These are phyloP conservation scores for Chironex yamaguchii DNA, from an alignment of 30 jellyfish, hydroid and myxozoan species.

Conservation along the genomic window DNA sequence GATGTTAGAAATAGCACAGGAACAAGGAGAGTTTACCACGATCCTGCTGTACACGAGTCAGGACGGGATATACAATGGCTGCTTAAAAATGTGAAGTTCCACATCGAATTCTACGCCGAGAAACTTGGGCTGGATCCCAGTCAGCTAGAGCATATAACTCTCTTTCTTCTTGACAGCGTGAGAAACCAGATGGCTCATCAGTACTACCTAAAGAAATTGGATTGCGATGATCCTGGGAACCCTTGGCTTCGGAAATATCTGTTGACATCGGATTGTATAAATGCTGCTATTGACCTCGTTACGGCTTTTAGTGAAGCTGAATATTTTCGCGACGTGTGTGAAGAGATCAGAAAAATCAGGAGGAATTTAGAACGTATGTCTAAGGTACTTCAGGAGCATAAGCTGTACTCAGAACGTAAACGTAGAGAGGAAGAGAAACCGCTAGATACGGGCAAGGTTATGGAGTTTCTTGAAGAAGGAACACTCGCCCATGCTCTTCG, in stretches of 20 bases:
- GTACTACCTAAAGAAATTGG: slow-evolving; percentile 3
- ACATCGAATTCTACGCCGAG: slow-evolving; percentile 1
- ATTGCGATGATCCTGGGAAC: slow-evolving; percentile 10
- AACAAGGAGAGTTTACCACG: not conserved
- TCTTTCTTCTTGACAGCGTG: slow-evolving; percentile 3
- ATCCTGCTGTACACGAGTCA: not conserved
- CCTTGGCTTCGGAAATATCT: slow-evolving; percentile 20
- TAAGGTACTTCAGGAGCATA: not conserved
- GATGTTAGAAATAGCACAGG: not conserved
- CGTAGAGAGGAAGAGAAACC: not conserved
- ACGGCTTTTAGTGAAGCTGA: not conserved
- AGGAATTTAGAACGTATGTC: slow-evolving; percentile 5
- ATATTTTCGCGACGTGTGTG: not conserved
- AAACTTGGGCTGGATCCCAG: not conserved
- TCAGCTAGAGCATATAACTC: not conserved
- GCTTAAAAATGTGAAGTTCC: not conserved
- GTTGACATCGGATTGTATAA: not conserved
- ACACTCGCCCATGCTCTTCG: not conserved
- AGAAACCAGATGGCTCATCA: slow-evolving; percentile 29
- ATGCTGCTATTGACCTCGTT: slow-evolving; percentile 9
- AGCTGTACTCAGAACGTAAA: not conserved
- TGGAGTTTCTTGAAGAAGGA: not conserved
- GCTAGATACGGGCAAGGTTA: not conserved
- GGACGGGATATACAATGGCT: slow-evolving; percentile 36
- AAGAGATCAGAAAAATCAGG: not conserved